Base-by-base conservation (phyloP, 2,888 invertebrate species). In the Eupithecia insigniata region DNA sequence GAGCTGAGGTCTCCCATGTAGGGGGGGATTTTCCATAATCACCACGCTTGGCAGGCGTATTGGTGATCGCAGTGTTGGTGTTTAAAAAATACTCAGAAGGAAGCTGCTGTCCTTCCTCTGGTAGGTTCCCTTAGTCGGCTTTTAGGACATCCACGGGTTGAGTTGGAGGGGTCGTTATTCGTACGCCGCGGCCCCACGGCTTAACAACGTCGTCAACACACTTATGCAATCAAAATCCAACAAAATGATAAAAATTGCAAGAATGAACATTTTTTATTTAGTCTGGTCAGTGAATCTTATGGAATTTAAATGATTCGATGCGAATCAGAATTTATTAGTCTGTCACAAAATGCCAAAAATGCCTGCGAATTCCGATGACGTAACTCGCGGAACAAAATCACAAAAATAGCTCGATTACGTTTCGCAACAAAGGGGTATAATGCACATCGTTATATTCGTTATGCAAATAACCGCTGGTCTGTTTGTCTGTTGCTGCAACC, bases 381-480 rank as follows among this genome's bases (percentile, higher is more conserved):
- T 69, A 76, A 76, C 67, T 71, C 51, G 32, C 74, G 78, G 76
- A 76, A 75, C 72, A 65, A 69, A 73, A 73, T 66, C 69, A 72
- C 69, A 73, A 77, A 78, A 78, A 72, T 76, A 71, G 36, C 69
- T 66, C 72, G 67, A 71, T 69, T 74, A 62, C 68, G 67, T 80
- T 79, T 78, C 71, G 77, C 77, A 81, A 80, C 69, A 61, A 60
- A 73, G 68, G 70, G 68, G 73, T 70, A 79, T 78, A 79, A 78
- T 80, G 81, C 79, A 78, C 78, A 70, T 75, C 72, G 73, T 76
- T 79, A 78, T 73, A 75, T 71, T 75, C 72, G 73, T 76, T 79
- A 78, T 73, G 76, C 72, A 76, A 78, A 72, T 70, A 73, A 67
- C 72, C 65, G 70, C 67, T 46, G 61, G 68, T 55, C 73, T 67